These are phyloP conservation scores for Gonatopus flavifemur DNA, from an alignment of 1,140 invertebrate species.

Conservation along the genomic window DNA sequence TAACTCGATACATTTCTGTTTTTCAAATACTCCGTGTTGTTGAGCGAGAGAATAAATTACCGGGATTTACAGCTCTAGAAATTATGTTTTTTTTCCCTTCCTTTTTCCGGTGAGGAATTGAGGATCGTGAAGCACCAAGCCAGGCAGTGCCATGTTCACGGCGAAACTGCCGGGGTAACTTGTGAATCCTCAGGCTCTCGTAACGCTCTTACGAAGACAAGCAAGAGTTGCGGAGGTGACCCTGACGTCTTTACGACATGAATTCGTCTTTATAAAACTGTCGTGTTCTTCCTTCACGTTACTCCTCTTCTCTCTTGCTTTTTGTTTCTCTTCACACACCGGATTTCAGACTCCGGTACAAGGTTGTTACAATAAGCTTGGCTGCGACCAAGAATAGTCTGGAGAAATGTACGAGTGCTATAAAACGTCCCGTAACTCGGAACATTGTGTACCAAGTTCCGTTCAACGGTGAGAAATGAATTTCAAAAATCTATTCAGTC, in stretches of 20 bases:
- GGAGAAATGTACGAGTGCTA: conserved; percentile 4
- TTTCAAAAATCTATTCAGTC: too few species aligned
- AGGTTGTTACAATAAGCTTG: conserved; percentile 30
- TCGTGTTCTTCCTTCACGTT: conserved; percentile 31
- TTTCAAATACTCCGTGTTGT: too few species aligned
- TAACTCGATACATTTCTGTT: too few species aligned
- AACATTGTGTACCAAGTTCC: too few species aligned
- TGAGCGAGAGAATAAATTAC: too few species aligned
- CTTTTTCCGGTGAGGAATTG: too few species aligned
- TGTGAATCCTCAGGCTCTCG: conserved; percentile 40
- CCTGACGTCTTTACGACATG: conserved; percentile 50
- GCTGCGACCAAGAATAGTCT: conserved; percentile 26
- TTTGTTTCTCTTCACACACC: conserved; percentile 3
- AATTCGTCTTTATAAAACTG: conserved; percentile 54
- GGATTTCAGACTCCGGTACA: conserved; percentile 14
- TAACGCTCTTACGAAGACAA: conserved; percentile 35
- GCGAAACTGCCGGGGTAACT: conserved; percentile 34
- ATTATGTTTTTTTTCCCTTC: too few species aligned
- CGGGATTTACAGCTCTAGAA: too few species aligned
- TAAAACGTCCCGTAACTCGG: too few species aligned
- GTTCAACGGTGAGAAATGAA: too few species aligned
- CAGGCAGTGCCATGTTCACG: conserved; percentile 14
- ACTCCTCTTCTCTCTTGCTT: conserved; percentile 1
- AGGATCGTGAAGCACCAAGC: too few species aligned
- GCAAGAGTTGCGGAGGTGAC: conserved; percentile 36